Conservation (phyloP, 2,113 vertebrate species). For the Thunnus maccoyii region DNA sequence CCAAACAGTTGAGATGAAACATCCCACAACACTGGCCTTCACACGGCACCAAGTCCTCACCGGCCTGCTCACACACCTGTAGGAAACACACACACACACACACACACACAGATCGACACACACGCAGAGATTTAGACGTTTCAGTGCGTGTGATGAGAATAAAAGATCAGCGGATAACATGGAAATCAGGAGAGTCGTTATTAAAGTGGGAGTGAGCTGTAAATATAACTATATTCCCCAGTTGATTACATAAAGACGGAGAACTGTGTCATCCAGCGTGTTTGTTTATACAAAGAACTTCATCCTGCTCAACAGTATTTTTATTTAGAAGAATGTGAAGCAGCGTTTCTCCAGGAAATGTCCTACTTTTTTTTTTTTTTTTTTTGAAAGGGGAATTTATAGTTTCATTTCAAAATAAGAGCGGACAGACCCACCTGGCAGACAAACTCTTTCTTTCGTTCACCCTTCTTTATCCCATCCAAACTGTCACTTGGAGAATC, state of each 20-base stretch:
- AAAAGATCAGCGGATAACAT: too few relatives aligned
- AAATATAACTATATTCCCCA: too few relatives aligned
- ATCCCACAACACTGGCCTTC: conserved; percentile 94
- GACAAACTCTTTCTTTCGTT: conserved; percentile 92
- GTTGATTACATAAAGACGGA: background rate
- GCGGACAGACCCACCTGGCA: conserved; percentile 88
- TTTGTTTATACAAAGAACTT: background rate
- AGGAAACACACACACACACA: background rate
- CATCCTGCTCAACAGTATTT: background rate
- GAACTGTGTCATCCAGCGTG: background rate
- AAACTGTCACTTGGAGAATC: conserved; percentile 94
- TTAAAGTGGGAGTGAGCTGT: background rate
- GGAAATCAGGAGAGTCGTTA: background rate
- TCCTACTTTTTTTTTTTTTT: background rate
- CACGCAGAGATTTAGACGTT: background rate
- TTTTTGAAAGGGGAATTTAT: background rate
- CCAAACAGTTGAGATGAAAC: conserved; percentile 93
- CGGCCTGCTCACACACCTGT: conserved; percentile 93
- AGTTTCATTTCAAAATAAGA: background rate
- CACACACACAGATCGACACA: conserved; percentile 16
- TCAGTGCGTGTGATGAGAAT: background rate
- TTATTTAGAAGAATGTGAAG: background rate
- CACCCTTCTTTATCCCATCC: conserved; percentile 92
- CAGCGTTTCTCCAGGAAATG: background rate
- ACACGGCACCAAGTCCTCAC: conserved; percentile 91